Evolutionary conservation across 2,888 invertebrate species (phyloP), one percentile per base, ranked within the genome.

Genomic region (Mayetiola destructor): DNA sequence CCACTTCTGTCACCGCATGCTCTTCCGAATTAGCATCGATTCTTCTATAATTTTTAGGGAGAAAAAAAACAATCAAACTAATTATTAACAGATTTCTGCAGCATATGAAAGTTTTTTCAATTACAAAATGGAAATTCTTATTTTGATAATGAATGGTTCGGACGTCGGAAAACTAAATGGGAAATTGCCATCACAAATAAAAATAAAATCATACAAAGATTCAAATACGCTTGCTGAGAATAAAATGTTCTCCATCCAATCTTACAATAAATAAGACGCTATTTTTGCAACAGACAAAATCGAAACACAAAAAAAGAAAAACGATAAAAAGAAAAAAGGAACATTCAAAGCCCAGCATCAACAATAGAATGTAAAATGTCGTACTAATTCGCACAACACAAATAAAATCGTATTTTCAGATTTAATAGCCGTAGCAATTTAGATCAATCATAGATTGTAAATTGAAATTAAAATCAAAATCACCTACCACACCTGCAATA

Each of bases 161-260:
- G 27, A 48, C 3, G 48, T 8, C 16, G n/a, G 14, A 6, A 14
- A 27, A 4, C n/a, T n/a, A n/a, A 48, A 4, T 16, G 9, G 23
- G 29, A 48, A 48, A 48, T 48, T 27, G 48, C 8, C 27, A 48
- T 27, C 6, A 27, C 27, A 48, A 23, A 27, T 3, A 48, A 42
- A 23, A 27, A 39, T n/a, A 10, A 37, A 9, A 37, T 37, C 37
- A 37, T 37, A 48, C 48, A 48, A 48, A 48, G 48, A 48, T 27
- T 48, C 27, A 6, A 48, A 27, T 48, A 48, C 48, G 48, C 48
- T 48, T 48, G 48, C 27, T 27, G n/a, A n/a, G n/a, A 48, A n/a
- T 27, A 23, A 23, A 48, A 42, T 27, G 27, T 23, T 48, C n/a
- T 9, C 48, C 48, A 27, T 20, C n/a, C n/a, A n/a, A n/a, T n/a